Base-by-base conservation (phyloP, 2,888 invertebrate species). In the Andrena fulva region DNA sequence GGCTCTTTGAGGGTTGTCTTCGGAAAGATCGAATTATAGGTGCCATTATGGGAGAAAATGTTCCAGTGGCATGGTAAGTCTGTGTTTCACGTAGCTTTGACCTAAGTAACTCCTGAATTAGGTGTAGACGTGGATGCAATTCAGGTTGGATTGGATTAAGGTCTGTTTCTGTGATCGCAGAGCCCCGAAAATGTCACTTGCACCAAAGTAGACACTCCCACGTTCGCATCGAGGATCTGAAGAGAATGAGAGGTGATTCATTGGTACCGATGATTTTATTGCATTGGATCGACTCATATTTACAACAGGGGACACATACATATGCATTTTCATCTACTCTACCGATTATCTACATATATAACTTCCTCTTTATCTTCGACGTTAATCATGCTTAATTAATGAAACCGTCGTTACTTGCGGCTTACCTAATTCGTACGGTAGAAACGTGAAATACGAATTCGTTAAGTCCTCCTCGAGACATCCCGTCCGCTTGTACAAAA, bases 201-300 rank as follows among this genome's bases (percentile, higher is more conserved):
- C 8, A 0, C 20, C 52, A 2, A 52, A 20, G 2, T 20, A 5
- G 52, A 52, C 6, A 8, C 2, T n/a, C 6, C 50, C n/a, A 27
- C 7, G 20, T 56, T 10, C 10, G 10, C 20, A 27, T 10, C 10
- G n/a, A 10, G n/a, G 52, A 10, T 50, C 7, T 24, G 66, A 4
- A 48, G 50, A 60, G n/a, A 73, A 77, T 20, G 31, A 75, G n/a
- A 20, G 31, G 8, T n/a, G 33, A 29, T 79, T 75, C 33, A 69
- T 70, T 85, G 82, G 80, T 88, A 88, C 87, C 85, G 88, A 84
- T 91, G 88, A 90, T 91, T 93, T 93, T 93, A 93, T 93, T 93
- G 93, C 93, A 92, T 93, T 92, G 91, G 91, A 90, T 91, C 89
- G 89, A 91, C 86, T 92, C 90, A 90, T 93, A 93, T 93, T 93